Conservation (phyloP, 2,113 vertebrate genomes). For the Prolemur simus region DNA sequence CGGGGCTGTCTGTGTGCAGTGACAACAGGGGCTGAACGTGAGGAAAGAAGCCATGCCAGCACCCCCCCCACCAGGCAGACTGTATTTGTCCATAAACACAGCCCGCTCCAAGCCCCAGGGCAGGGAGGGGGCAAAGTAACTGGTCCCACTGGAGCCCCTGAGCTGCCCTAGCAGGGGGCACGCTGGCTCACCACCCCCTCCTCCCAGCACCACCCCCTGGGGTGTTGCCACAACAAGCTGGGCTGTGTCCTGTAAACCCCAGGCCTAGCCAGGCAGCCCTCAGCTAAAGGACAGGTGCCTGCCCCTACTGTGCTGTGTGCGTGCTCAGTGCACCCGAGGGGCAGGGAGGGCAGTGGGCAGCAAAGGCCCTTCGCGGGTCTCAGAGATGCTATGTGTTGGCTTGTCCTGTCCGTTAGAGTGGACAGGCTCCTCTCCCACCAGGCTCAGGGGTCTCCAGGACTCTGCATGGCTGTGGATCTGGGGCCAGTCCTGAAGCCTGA, state of each 20-base stretch:
- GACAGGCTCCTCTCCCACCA: neutral
- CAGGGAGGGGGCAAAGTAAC: neutral
- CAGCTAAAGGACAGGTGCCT: neutral
- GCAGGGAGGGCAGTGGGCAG: neutral
- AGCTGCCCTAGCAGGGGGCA: neutral
- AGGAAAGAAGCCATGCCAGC: neutral
- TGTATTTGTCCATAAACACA: conserved; percentile 22
- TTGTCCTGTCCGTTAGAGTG: neutral
- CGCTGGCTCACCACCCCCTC: neutral
- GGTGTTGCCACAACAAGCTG: conserved; percentile 39
- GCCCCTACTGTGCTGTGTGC: neutral
- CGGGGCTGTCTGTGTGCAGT: neutral
- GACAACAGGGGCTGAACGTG: neutral
- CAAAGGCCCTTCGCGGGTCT: neutral
- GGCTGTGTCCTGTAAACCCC: conserved; percentile 45
- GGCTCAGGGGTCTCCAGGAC: neutral
- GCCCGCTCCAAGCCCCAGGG: neutral
- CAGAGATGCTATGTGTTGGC: neutral
- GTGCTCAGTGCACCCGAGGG: no score
- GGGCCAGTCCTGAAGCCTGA: neutral
- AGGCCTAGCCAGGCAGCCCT: neutral
- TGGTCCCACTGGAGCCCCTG: neutral
- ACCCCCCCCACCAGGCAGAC: neutral
- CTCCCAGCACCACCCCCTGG: neutral
- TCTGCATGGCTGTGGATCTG: neutral